Conservation (phyloP, 2,888 invertebrate species). For the Nasonovia ribisnigri region DNA sequence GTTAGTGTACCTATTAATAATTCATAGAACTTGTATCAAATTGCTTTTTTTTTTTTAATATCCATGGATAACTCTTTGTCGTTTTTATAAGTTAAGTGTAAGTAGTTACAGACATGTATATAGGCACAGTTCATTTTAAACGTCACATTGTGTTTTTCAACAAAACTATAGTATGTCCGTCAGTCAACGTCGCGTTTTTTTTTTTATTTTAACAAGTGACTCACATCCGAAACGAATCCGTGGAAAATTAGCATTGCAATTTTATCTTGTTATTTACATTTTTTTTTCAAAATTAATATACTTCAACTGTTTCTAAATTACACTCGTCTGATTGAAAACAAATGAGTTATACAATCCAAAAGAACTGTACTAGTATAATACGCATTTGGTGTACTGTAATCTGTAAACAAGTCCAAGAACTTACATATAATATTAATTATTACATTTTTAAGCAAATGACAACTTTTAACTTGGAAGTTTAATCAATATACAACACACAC, state of each 20-base stretch:
- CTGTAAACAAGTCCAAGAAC: not conserved
- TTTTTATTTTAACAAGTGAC: not conserved
- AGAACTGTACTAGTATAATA: not conserved
- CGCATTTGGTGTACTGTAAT: not conserved
- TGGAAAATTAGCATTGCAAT: not conserved
- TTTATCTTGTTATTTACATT: not conserved
- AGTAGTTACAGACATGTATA: not conserved
- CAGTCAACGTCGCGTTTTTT: not conserved
- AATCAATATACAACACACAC: not conserved
- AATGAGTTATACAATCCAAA: not conserved
- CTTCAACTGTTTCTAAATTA: not conserved
- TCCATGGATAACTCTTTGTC: not conserved
- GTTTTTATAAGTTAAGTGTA: not conserved
- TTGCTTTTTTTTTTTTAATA: not conserved
- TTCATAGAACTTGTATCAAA: not conserved
- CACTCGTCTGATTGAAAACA: not conserved
- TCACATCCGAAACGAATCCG: not conserved
- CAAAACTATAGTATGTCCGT: not conserved
- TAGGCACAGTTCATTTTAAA: slow-evolving; percentile 31
- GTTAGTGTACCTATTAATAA: not conserved
- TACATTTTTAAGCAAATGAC: not conserved
- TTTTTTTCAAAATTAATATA: not conserved
- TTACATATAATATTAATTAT: not conserved
- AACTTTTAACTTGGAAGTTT: not conserved
- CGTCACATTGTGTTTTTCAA: slow-evolving; percentile 19